Conservation (phyloP, 2,888 invertebrate genomes). For the Lacanobia oleracea region DNA sequence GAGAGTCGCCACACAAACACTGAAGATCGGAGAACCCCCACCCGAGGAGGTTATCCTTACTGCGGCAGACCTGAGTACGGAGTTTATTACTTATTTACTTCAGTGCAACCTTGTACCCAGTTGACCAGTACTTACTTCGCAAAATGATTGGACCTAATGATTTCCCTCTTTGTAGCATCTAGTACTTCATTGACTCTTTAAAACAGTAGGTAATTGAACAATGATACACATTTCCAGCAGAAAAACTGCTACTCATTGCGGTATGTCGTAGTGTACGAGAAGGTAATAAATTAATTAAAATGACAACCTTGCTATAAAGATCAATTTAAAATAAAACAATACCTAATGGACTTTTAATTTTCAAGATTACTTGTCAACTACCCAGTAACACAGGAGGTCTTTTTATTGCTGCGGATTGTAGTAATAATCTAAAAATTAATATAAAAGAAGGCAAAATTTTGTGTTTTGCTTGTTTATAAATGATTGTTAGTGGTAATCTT, state of each 20-base stretch:
- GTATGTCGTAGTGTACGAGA: not conserved
- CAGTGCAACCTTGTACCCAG: not conserved
- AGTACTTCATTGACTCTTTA: not conserved
- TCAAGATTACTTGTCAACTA: not conserved
- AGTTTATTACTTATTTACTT: not conserved
- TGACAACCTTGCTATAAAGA: not conserved
- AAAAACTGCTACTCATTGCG: conserved; percentile 4
- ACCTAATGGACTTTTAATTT: not conserved
- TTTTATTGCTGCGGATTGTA: not conserved
- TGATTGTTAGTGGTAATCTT: no score
- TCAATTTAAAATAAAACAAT: conserved; percentile 1
- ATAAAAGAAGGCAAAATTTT: no score
- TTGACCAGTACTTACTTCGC: not conserved
- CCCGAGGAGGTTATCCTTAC: no score
- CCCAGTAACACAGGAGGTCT: not conserved
- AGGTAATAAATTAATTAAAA: conserved; percentile 38
- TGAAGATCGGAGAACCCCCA: no score
- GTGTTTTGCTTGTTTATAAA: no score
- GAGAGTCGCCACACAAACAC: no score
- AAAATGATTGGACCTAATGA: not conserved
- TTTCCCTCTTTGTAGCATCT: not conserved
- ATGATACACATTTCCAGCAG: not conserved
- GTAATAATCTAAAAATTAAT: not conserved
- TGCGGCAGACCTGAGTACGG: no score
- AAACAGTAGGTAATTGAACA: conserved; percentile 11